Evolutionary conservation across 2,888 invertebrate species (phyloP).

Genomic region (Tryphoninae sp.): DNA sequence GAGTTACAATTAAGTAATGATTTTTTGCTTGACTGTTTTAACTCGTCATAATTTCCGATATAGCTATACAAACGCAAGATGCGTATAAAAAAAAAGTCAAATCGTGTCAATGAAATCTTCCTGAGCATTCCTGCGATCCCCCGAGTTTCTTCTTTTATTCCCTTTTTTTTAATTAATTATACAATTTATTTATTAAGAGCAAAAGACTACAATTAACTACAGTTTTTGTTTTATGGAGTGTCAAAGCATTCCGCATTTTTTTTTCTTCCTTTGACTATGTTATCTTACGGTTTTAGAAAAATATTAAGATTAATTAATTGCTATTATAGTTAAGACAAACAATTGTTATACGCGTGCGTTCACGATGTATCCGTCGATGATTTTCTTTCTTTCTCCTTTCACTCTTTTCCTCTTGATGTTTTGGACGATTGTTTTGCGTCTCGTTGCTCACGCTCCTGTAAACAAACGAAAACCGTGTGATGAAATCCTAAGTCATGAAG

Average conservation of each 20-base stretch:
- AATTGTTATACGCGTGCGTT: slow-evolving; percentile 40
- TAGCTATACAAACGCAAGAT: slow-evolving; percentile 17
- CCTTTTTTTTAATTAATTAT: slow-evolving; percentile 61
- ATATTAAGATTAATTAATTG: background rate
- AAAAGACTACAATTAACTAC: slow-evolving; percentile 69
- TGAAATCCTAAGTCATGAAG: background rate
- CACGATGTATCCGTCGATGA: slow-evolving; percentile 7
- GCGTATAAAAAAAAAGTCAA: slow-evolving; percentile 15
- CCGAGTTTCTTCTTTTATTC: slow-evolving; percentile 69
- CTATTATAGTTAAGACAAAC: slow-evolving; percentile 1
- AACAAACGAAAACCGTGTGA: background rate
- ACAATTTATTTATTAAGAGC: slow-evolving; percentile 76
- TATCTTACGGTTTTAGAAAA: background rate
- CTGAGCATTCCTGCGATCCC: slow-evolving; percentile 53
- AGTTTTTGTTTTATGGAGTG: slow-evolving; percentile 14
- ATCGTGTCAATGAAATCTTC: slow-evolving; percentile 54
- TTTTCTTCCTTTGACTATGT: slow-evolving; percentile 23
- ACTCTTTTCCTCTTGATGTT: background rate
- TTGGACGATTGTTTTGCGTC: background rate
- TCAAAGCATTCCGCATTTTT: slow-evolving; percentile 26
- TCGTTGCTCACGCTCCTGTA: background rate
- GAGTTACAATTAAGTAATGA: slow-evolving; percentile 6
- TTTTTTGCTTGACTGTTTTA: background rate
- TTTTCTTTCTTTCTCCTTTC: background rate
- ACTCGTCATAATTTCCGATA: slow-evolving; percentile 46